Conservation (phyloP, 2,113 vertebrate species). For the Pteruthius melanotis region DNA sequence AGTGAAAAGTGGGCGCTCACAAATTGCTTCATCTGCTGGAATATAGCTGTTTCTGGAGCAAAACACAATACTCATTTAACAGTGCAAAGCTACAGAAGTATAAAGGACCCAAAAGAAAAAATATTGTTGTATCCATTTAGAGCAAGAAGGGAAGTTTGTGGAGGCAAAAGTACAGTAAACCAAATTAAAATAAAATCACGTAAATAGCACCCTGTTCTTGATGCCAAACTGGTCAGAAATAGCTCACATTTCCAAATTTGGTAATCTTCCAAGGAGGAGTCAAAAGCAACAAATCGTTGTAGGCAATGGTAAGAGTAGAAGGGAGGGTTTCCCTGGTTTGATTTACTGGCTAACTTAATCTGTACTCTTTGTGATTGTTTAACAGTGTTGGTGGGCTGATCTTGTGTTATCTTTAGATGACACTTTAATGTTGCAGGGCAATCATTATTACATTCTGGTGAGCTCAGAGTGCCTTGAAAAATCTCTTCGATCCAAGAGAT, state of each 20-base stretch:
- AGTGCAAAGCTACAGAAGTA: not conserved
- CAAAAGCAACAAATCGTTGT: not conserved
- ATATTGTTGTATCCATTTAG: not conserved
- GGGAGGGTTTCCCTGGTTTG: not conserved
- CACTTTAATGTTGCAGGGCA: not conserved
- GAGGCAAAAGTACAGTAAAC: not conserved
- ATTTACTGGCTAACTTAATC: constrained; percentile 2
- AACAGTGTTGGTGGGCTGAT: not conserved
- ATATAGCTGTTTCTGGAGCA: not conserved
- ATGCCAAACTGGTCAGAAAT: not conserved
- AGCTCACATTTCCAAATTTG: not conserved
- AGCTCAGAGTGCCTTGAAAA: not conserved
- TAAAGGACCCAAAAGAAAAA: not conserved
- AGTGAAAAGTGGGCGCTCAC: not conserved
- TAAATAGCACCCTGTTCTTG: not conserved
- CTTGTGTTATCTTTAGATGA: constrained; percentile 6
- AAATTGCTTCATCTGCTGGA: not conserved
- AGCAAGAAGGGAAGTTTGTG: not conserved
- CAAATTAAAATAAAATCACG: not conserved
- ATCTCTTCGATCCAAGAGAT: not conserved
- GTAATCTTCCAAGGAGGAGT: not conserved
- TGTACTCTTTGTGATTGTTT: not conserved
- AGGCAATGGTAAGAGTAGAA: not conserved
- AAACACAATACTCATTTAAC: not conserved
- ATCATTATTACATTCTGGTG: not conserved